Percentiles rank a stretch among this genome's conserved stretches.
Evolutionary conservation across 2,113 vertebrate species (phyloP).

Genomic region (Ardeotis arabs): DNA sequence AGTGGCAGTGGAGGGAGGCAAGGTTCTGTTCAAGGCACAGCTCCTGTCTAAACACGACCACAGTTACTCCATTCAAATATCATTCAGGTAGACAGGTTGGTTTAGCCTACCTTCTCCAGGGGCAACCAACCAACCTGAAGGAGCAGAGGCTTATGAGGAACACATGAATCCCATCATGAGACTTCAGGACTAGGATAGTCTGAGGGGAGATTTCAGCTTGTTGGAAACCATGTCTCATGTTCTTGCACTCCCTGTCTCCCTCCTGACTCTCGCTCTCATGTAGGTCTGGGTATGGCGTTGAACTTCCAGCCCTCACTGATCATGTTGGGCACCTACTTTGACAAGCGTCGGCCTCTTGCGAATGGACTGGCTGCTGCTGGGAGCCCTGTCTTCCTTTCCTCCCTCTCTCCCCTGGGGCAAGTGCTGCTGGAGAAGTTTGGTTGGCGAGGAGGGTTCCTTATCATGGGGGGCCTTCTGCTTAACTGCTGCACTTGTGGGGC

Average conservation of each 20-base stretch:
- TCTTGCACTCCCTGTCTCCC: background rate
- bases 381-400: slow-evolving; percentile 81
- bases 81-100: background rate
- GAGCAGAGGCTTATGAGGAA: background rate
- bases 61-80: background rate
- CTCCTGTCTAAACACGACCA: background rate
- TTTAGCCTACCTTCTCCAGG: background rate
- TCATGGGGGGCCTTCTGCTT: slow-evolving; percentile 81
- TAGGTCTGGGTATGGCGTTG: slow-evolving; percentile 79
- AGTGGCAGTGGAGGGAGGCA: background rate
- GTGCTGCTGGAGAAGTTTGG: slow-evolving; percentile 78
- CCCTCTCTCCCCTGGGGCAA: slow-evolving; percentile 80
- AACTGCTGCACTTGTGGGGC: slow-evolving; percentile 83
- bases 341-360: slow-evolving; percentile 79
- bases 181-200: background rate
- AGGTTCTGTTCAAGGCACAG: background rate
- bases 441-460: slow-evolving; percentile 83
- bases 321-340: slow-evolving; percentile 81
- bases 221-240: background rate
- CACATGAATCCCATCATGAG: background rate
- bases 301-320: slow-evolving; percentile 83
- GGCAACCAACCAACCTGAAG: background rate
- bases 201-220: background rate
- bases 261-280: background rate
- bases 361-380: slow-evolving; percentile 82